Evolutionary conservation across 2,113 vertebrate genomes (phyloP).

Genomic region (Zosterops pallidus): DNA sequence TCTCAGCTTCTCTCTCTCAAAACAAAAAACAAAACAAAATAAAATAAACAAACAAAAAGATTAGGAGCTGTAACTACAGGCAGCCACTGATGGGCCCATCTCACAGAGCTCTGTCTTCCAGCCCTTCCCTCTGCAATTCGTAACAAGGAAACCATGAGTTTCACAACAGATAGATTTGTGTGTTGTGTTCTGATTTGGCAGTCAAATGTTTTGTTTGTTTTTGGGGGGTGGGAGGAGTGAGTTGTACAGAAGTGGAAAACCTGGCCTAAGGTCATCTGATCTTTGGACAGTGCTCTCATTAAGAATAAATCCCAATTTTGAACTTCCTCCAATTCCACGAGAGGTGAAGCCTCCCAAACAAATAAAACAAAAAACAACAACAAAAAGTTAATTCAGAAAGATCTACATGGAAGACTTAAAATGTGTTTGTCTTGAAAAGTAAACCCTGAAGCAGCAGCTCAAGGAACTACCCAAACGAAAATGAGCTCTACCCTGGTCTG

Average conservation of each 20-base stretch:
- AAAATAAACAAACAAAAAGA: not conserved
- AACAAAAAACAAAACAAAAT: not conserved
- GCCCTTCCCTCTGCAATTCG: not conserved
- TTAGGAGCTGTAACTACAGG: not conserved
- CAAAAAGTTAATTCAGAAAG: not conserved
- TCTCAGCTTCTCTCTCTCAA: not conserved
- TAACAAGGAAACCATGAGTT: not conserved
- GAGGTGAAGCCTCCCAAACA: not conserved
- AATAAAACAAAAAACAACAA: not conserved
- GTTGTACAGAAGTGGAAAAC: conserved; percentile 4
- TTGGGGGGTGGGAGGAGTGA: not conserved
- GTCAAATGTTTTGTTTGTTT: conserved; percentile 23
- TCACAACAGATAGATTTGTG: conserved; percentile 13
- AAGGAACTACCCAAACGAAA: not conserved
- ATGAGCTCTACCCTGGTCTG: not conserved
- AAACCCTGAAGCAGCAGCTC: not conserved
- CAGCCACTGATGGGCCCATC: rapidly evolving
- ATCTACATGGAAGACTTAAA: not conserved
- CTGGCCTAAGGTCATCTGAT: conserved; percentile 19
- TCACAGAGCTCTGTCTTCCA: not conserved
- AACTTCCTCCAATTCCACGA: not conserved
- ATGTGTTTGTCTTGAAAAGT: not conserved
- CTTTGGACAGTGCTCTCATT: conserved; percentile 34
- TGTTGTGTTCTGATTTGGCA: conserved; percentile 11
- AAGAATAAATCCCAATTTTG: conserved; percentile 25